Conservation (phyloP, 2,888 invertebrate species). For the Nipponacmea schrenckii region DNA sequence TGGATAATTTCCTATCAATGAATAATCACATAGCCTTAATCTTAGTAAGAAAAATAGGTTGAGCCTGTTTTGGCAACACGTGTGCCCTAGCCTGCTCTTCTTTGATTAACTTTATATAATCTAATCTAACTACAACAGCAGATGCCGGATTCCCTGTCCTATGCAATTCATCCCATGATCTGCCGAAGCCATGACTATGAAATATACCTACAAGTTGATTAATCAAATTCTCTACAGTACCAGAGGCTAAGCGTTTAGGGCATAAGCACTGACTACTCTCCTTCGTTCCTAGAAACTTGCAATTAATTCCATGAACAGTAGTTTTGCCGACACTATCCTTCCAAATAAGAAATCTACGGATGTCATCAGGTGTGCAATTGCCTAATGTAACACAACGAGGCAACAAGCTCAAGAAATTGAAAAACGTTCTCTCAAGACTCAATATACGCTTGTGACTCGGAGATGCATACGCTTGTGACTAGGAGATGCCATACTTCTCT, state of each 20-base stretch:
- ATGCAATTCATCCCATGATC: background rate
- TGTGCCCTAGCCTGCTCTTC: background rate
- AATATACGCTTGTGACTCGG: too few species aligned
- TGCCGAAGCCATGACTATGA: background rate
- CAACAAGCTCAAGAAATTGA: too few species aligned
- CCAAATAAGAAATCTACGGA: background rate
- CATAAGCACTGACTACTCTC: too few species aligned
- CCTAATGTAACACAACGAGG: background rate
- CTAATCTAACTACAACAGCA: background rate
- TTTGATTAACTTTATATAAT: background rate
- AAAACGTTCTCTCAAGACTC: too few species aligned
- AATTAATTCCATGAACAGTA: slow-evolving; percentile 4
- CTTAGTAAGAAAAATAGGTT: background rate
- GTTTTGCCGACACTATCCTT: background rate
- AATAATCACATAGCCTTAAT: background rate
- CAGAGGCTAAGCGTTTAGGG: too few species aligned
- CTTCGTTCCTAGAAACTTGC: too few species aligned
- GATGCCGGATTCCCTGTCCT: background rate
- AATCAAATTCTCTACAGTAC: too few species aligned
- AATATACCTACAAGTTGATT: background rate
- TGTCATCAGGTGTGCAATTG: background rate
- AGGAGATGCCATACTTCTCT: too few species aligned
- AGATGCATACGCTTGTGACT: too few species aligned
- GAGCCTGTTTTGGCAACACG: background rate
- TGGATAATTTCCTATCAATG: background rate